Conservation (phyloP, 2,888 invertebrate genomes). For the Linnaemya tessellans region DNA sequence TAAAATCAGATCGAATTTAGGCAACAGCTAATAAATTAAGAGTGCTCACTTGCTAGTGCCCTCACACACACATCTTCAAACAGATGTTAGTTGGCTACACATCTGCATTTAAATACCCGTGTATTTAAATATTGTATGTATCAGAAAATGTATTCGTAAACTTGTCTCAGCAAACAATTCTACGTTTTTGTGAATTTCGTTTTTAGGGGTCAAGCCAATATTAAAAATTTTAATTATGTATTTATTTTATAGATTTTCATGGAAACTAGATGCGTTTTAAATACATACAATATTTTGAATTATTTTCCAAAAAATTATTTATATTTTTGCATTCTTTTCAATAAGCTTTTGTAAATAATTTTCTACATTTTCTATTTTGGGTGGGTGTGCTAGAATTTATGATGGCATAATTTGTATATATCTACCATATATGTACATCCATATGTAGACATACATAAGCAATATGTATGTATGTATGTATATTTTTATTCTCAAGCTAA, state of each 20-base stretch:
- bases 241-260: not conserved
- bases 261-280: slow-evolving; percentile 13
- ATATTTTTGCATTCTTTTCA: slow-evolving; percentile 6
- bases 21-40: slow-evolving; percentile 40
- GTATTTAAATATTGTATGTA: slow-evolving; percentile 16
- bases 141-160: slow-evolving; percentile 11
- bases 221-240: not conserved
- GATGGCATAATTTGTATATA: slow-evolving; percentile 16
- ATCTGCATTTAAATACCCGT: not conserved
- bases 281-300: slow-evolving; percentile 10
- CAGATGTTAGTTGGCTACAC: slow-evolving; percentile 5
- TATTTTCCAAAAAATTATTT: slow-evolving; percentile 16
- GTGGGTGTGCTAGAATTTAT: slow-evolving; percentile 12
- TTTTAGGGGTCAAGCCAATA: not conserved
- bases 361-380: slow-evolving; percentile 36
- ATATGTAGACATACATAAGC: not conserved
- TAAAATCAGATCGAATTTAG: slow-evolving; percentile 30
- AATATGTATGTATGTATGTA: not conserved
- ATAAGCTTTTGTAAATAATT: not conserved
- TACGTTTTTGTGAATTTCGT: not conserved
- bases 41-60: slow-evolving; percentile 29
- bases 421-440: not conserved
- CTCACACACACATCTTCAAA: slow-evolving; percentile 13
- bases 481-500: slow-evolving; percentile 24
- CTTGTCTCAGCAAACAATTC: slow-evolving; percentile 15